Base-by-base conservation (phyloP, 2,113 vertebrate genomes). In the Antechinus flavipes region DNA sequence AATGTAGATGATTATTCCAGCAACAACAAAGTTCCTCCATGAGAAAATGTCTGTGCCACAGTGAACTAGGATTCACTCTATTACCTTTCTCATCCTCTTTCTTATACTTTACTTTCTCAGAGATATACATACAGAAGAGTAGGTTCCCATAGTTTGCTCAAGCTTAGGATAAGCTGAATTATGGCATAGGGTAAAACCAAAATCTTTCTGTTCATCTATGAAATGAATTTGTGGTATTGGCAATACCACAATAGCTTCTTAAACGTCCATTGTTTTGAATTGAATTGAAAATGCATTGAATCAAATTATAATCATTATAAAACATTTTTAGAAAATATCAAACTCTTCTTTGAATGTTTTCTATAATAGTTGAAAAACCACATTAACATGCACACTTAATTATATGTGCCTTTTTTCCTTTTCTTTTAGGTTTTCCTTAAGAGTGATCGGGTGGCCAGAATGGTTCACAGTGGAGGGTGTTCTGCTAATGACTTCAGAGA, bases 401-500 rank as follows among this genome's bases (percentile, higher is more conserved):
- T 76, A 0, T 91, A 90, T 10, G 76, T 97, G 53, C 92, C 24
- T 91, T 92, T 54, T 93, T 76, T n/a, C 94, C 95, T 54, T 50
- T 97, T 2, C 96, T 95, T 27, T 55, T 98, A 99, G 99, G 99
- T 99, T 24, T 99, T 99, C 98, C 98, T 99, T 90, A 99, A 99
- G 98, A 99, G 99, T 58, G 99, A 99, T 92, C 99, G 99, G 0
- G 99, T 99, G 93, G 99, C 99, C 96, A 98, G 99, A 96, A 99
- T 99, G 99, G 99, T 99, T 50, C 99, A 99, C 97, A 99, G 99
- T 27, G 99, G 99, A 97, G 99, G 99, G 94, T 99, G 99, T 97
- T 99, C 99, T 93, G 99, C 99, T 95, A 99, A 98, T 97, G 99
- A 99, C 98, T 99, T 99, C 95, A 99, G 99, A 89, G 99, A 99